Conservation (phyloP, 2,113 vertebrate species). For the Chloebia gouldiae region DNA sequence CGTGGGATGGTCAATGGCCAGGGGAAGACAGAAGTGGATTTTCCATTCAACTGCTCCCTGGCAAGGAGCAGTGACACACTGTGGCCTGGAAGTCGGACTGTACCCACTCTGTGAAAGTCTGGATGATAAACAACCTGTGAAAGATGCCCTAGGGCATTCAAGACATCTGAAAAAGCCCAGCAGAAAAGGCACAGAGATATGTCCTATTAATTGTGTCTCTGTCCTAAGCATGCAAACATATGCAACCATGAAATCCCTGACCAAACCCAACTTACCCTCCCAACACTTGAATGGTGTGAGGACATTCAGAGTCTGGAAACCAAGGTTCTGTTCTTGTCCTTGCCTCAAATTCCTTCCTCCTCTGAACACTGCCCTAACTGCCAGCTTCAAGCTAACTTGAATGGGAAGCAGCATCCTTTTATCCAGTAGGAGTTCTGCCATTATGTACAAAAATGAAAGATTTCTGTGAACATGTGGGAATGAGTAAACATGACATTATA, state of each 20-base stretch:
- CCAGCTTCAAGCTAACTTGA: background rate
- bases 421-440: conserved; percentile 18
- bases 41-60: background rate
- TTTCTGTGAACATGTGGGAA: conserved; percentile 19
- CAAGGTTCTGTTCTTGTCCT: background rate
- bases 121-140: background rate
- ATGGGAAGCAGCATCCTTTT: background rate
- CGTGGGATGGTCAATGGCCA: background rate
- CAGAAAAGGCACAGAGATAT: background rate
- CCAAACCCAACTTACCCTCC: background rate
- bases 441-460: conserved; percentile 3
- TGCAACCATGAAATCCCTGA: background rate
- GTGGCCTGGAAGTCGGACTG: background rate
- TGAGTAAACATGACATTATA: conserved; percentile 31
- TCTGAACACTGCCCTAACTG: background rate
- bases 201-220: background rate
- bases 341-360: background rate
- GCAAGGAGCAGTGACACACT: background rate
- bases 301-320: background rate
- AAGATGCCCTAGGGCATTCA: background rate
- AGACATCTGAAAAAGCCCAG: background rate
- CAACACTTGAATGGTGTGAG: background rate
- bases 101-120: background rate
- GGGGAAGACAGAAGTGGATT: background rate
- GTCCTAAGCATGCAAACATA: background rate